Percentiles rank a stretch among this genome's conserved stretches.
phyloP scores from a whole-genome alignment of 2,797 vertebrate genomes.

The Phalanger gymnotis region DNA sequence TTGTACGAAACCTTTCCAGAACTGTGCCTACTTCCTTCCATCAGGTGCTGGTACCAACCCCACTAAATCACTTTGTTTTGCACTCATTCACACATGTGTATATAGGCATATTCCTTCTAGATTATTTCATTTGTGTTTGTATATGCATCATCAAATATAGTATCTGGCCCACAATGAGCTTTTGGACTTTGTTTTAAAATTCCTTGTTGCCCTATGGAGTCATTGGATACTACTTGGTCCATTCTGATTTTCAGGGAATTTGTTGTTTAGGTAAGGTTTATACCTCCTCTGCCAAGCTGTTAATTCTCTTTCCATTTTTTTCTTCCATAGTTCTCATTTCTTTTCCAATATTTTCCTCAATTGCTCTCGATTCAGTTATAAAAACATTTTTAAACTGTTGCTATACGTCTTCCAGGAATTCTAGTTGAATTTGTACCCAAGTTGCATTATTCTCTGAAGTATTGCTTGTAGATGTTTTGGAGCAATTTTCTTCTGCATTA shows the following conservation, averaged over 20 bases:
- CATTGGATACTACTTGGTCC: background rate
- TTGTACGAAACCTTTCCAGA: background rate
- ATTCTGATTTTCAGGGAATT: background rate
- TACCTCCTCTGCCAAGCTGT: background rate
- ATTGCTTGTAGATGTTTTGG: background rate
- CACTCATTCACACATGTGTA: background rate
- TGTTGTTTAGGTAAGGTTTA: background rate
- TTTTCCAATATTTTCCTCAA: background rate
- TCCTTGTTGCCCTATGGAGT: background rate
- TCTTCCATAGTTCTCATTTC: background rate
- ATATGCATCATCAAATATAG: background rate
- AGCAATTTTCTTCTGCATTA: background rate
- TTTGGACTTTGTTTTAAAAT: background rate
- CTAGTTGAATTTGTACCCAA: background rate
- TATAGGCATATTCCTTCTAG: background rate
- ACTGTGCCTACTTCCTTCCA: background rate
- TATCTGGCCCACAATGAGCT: background rate
- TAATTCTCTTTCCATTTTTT: background rate
- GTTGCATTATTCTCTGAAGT: background rate
- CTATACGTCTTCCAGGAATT: background rate
- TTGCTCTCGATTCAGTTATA: background rate
- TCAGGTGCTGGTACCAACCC: background rate
- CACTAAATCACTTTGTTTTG: background rate
- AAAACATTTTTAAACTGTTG: background rate
- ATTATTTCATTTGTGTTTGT: background rate